Evolutionary conservation across 2,797 vertebrate genomes (phyloP), one percentile per base, ranked within the genome.

Genomic region (Numenius phaeopus): DNA sequence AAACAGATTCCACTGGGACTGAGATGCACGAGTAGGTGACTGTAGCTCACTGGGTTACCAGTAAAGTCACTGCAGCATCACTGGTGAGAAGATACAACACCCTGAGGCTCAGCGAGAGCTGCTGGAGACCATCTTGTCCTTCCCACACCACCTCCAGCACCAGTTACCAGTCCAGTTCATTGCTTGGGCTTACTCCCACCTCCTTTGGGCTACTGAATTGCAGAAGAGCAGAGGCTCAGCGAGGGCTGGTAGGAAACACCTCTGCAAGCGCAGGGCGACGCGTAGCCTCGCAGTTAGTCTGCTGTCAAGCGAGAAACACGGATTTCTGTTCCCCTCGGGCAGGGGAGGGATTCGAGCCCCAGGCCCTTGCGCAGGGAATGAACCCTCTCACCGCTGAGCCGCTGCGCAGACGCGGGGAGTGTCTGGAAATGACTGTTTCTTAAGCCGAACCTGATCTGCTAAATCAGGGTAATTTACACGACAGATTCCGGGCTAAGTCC

Each of bases 261-360:
- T 29, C 61, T 15, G 61, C 61, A 64, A 30, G 61, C 9, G 3
- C 26, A 29, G 77, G 52, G 44, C 5, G 2, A 30, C 7, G 47
- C 2, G 4, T 16, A 87, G 27, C 54, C 37, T 30, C 8, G 20
- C 5, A 4, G 59, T 57, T 87, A 5, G 22, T 14, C 42, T 19
- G 24, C 0, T 2, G 30, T 24, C 39, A 29, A 40, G n/a, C 0
- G 0, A 81, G 34, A 62, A 83, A 55, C 14, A 16, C 5, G 3
- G 23, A 50, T 50, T 90, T 76, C 55, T 50, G 12, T 29, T 87
- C 40, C 22, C 14, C n/a, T 54, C 2, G 1, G 30, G 64, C 24
- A 20, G 64, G 32, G 79, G 46, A 54, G 29, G 58, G 47, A 14
- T 73, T 26, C 40, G 57, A 67, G 22, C 16, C 47, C 17, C 34